Percentiles rank a stretch among this genome's conserved stretches.
Evolutionary conservation across 2,113 vertebrate genomes (phyloP).

Genomic region (Tragelaphus scriptus): DNA sequence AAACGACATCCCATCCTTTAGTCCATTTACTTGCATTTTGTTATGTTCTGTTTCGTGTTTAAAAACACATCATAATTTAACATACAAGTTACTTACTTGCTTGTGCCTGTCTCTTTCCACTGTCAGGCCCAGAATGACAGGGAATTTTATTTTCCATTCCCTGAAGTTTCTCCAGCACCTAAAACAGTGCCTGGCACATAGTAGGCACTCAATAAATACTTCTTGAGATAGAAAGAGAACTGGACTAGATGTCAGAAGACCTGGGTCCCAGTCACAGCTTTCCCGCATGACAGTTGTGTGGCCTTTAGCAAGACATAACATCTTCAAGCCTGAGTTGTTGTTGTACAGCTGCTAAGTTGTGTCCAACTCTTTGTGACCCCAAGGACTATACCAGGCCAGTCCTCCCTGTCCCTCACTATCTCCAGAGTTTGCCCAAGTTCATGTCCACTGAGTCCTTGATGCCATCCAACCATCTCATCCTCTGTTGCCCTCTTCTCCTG

Average conservation of each 20-base stretch:
- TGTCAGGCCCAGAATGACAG: neutral
- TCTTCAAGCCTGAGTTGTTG: neutral
- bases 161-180: neutral
- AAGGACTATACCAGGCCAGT: neutral
- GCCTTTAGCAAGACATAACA: neutral
- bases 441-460: neutral
- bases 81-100: neutral
- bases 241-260: neutral
- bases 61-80: neutral
- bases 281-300: neutral
- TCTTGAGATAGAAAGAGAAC: neutral
- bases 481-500: neutral
- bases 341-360: neutral
- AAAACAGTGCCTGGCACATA: neutral
- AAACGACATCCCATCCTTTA: neutral
- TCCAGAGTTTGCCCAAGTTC: neutral
- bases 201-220: neutral
- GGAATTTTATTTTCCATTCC: neutral
- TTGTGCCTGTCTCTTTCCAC: neutral
- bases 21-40: neutral
- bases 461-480: neutral
- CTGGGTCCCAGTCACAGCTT: neutral
- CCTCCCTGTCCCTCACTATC: neutral
- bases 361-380: neutral
- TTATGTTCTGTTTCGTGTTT: neutral